Evolutionary conservation across 1,140 invertebrate genomes (phyloP).

Genomic region (Acromyrmex heyeri): DNA sequence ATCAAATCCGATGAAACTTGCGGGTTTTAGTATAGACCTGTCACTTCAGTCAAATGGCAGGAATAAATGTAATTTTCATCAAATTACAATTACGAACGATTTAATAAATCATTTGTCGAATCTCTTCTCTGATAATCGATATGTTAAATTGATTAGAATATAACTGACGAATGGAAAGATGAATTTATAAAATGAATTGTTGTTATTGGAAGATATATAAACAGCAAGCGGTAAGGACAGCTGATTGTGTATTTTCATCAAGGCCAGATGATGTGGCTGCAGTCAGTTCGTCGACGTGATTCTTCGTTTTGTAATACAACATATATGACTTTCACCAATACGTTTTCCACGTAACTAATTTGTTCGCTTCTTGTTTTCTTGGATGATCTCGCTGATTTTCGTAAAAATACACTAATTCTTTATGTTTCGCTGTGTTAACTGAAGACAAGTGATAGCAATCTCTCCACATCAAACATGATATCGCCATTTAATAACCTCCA

Average conservation of each 20-base stretch:
- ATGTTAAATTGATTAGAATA: constrained; percentile 46
- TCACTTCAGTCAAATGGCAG: background rate
- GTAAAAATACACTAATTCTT: background rate
- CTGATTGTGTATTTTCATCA: constrained; percentile 78
- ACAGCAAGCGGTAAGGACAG: constrained; percentile 54
- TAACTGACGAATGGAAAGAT: constrained; percentile 19
- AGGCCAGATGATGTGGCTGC: constrained; percentile 80
- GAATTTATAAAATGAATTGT: constrained; percentile 4
- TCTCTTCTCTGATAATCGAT: background rate
- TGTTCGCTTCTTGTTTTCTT: background rate
- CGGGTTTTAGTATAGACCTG: background rate
- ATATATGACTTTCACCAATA: constrained; percentile 59
- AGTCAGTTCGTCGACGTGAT: constrained; percentile 68
- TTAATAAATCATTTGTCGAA: background rate
- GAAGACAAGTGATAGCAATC: background rate
- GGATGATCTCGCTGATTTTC: background rate
- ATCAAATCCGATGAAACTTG: background rate
- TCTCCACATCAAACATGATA: constrained; percentile 23
- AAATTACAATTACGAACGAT: too few relatives aligned
- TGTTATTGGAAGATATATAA: constrained; percentile 44
- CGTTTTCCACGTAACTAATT: constrained; percentile 18
- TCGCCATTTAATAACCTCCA: constrained; percentile 44
- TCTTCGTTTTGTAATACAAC: constrained; percentile 41
- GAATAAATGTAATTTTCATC: background rate
- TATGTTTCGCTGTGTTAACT: background rate